Conservation (phyloP, 2,113 vertebrate genomes). For the Apodemus sylvaticus region DNA sequence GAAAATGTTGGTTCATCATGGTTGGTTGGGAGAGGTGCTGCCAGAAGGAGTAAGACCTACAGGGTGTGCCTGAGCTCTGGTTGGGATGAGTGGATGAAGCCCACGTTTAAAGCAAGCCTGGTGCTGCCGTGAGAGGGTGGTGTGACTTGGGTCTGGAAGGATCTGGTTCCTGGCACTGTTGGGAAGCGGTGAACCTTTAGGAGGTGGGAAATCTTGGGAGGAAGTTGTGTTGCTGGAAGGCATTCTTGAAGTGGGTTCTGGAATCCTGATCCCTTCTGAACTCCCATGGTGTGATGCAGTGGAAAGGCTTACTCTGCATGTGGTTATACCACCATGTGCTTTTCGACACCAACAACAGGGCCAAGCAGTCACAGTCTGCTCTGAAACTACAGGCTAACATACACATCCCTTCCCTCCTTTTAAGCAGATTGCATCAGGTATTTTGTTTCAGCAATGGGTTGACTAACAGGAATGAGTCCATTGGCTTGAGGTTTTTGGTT, state of each 20-base stretch:
- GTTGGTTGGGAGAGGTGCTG: background rate
- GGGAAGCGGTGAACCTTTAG: background rate
- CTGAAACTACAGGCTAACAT: too few species aligned
- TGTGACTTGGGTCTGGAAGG: background rate
- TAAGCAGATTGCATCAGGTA: background rate
- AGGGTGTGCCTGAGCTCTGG: background rate
- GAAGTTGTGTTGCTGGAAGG: background rate
- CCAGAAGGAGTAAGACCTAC: background rate
- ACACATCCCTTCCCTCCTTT: background rate
- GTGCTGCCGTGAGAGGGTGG: background rate
- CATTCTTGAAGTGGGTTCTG: too few species aligned
- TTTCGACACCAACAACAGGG: background rate
- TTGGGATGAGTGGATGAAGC: background rate
- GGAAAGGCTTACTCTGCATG: too few species aligned
- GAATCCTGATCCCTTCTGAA: background rate
- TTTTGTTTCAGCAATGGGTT: background rate
- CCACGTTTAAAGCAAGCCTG: accelerated
- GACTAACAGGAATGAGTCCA: background rate
- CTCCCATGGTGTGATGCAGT: too few species aligned
- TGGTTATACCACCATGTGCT: background rate
- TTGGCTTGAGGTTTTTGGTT: too few species aligned
- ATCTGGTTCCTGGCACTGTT: background rate
- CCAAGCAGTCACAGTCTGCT: background rate
- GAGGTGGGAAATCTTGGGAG: background rate
- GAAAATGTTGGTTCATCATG: too few species aligned